Conservation (phyloP, 2,888 invertebrate species). For the Oscheius sp. region DNA sequence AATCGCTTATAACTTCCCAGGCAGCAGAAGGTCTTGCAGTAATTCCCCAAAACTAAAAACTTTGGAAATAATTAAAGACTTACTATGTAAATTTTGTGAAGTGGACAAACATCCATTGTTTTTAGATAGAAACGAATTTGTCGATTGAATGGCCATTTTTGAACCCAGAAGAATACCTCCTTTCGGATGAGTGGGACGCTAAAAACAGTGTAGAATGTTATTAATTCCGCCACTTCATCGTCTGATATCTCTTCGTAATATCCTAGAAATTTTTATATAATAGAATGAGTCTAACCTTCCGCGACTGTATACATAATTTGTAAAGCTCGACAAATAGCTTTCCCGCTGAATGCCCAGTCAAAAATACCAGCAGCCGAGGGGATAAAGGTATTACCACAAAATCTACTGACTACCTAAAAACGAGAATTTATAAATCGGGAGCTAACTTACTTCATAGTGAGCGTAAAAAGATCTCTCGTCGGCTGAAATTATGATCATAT, state of each 20-base stretch:
- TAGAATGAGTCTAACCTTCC: background rate
- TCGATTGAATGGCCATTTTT: background rate
- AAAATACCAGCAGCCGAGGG: background rate
- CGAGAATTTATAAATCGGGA: background rate
- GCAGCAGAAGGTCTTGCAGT: background rate
- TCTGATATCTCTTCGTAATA: background rate
- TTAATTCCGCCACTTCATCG: too few species aligned
- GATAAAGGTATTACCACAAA: too few species aligned
- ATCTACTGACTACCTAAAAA: too few species aligned
- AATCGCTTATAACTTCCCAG: background rate
- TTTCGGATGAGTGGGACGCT: too few species aligned
- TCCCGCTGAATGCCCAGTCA: background rate
- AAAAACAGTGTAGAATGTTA: too few species aligned
- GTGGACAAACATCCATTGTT: background rate
- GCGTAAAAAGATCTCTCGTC: background rate
- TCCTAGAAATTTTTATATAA: background rate
- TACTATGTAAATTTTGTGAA: constrained; percentile 10
- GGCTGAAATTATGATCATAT: background rate
- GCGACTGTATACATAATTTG: background rate
- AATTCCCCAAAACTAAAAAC: background rate
- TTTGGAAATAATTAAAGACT: background rate
- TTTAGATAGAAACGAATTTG: background rate
- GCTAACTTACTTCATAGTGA: background rate
- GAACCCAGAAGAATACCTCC: background rate
- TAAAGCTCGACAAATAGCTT: background rate